Evolutionary conservation across 2,113 vertebrate species (phyloP).

Genomic region (Python bivittatus): DNA sequence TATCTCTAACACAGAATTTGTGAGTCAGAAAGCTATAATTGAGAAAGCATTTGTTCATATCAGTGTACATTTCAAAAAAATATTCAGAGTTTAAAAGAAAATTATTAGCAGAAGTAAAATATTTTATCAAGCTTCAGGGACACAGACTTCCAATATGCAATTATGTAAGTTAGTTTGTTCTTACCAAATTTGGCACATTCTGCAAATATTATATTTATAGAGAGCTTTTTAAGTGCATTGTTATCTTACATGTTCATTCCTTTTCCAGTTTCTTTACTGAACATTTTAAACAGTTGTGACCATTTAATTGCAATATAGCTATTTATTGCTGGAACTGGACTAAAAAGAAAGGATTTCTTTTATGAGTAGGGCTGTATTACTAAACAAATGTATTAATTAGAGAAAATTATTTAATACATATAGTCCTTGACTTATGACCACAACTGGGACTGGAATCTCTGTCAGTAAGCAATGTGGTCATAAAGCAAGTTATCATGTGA

Average conservation of each 20-base stretch:
- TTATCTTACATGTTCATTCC: neutral
- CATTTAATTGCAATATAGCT: slow-evolving; percentile 51
- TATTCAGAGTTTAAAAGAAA: slow-evolving; percentile 24
- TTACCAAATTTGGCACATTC: neutral
- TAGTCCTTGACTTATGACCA: too few species aligned
- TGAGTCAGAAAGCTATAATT: slow-evolving; percentile 28
- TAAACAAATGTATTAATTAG: neutral
- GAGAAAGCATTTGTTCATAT: neutral
- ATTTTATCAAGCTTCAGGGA: neutral
- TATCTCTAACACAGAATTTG: slow-evolving; percentile 33
- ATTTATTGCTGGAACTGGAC: neutral
- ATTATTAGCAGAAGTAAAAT: neutral
- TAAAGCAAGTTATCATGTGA: too few species aligned
- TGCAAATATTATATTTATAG: neutral
- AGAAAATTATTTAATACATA: too few species aligned
- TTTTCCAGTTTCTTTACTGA: slow-evolving; percentile 22
- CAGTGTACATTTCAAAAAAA: neutral
- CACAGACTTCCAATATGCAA: neutral
- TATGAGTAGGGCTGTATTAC: neutral
- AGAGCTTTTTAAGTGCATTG: neutral
- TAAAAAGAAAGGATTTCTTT: neutral
- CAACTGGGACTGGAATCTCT: too few species aligned
- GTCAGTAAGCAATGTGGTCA: too few species aligned
- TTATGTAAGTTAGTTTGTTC: neutral
- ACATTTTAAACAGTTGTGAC: slow-evolving; percentile 40